phyloP scores from a whole-genome alignment of 2,888 invertebrate species.

The Leucophora obtusa region DNA sequence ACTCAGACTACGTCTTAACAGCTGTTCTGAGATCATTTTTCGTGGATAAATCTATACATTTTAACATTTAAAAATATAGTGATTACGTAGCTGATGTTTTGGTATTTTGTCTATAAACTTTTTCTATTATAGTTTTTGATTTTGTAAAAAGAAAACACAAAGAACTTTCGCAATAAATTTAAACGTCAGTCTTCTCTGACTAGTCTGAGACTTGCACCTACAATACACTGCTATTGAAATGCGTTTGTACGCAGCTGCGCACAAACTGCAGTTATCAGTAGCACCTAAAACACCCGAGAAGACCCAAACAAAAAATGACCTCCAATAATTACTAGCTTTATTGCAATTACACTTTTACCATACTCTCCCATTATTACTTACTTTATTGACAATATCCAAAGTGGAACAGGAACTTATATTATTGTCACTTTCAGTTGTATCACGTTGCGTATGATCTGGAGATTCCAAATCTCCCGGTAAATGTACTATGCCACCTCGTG shows the following conservation, averaged over 20 bases:
- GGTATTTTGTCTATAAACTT: conserved; percentile 40
- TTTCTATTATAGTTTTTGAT: conserved; percentile 57
- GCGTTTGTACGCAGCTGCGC: conserved; percentile 62
- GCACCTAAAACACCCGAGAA: conserved; percentile 25
- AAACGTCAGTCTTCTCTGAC: conserved; percentile 55
- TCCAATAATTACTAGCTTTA: conserved; percentile 25
- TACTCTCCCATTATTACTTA: conserved; percentile 63
- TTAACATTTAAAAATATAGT: conserved; percentile 15
- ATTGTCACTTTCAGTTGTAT: conserved; percentile 77
- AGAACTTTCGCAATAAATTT: conserved; percentile 52
- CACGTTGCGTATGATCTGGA: conserved; percentile 74
- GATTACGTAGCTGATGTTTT: conserved; percentile 57
- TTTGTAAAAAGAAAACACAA: conserved; percentile 52
- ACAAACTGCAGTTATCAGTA: conserved; percentile 13
- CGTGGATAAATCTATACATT: conserved; percentile 28
- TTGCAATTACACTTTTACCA: neutral
- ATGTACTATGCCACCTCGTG: conserved; percentile 68
- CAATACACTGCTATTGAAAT: conserved; percentile 38
- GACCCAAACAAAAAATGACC: conserved; percentile 27
- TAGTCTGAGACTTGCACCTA: conserved; percentile 47
- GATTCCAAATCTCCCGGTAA: conserved; percentile 69
- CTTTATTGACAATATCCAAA: conserved; percentile 77
- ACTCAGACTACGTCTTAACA: conserved; percentile 80
- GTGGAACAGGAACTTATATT: conserved; percentile 78
- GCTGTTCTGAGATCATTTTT: conserved; percentile 73